Base-by-base conservation (phyloP, 2,113 vertebrate genomes). In the Bos taurus region DNA sequence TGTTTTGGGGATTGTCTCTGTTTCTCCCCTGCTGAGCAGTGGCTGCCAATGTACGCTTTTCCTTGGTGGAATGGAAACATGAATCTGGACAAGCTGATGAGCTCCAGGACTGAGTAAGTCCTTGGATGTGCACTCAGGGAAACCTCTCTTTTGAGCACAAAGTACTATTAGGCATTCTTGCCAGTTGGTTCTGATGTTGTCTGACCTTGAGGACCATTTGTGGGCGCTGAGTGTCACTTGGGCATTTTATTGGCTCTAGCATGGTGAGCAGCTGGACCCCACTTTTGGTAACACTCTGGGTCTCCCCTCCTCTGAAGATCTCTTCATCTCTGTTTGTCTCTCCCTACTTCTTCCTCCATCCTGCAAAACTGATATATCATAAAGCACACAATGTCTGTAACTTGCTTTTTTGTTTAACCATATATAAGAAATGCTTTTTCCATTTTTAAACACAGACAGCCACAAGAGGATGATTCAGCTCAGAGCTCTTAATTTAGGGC, bases 401-500 rank as follows among this genome's bases (percentile, higher is more conserved):
- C 46, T 88, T 77, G 40, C 30, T 26, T 80, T 59, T 94, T 71
- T 74, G 59, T 71, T 82, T 52, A 94, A 64, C 97, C 48, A n/a
- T 84, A 36, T 59, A 16, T 52, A 95, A 90, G 33, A 91, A 88
- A 48, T 64, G 14, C 7, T 30, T 56, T 84, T 93, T 52, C 33
- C 16, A 33, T 95, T 96, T 86, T 94, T 59, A 89, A 96, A 83
- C 25, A 60, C 16, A 36, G 28, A n/a, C 33, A 80, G 62, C 50
- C 62, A 87, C 0, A 1, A 52, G 74, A 89, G 77, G 52, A 86
- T 59, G 71, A 57, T 80, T 95, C 36, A 84, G 67, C 64, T 59
- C 56, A 21, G n/a, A 96, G 84, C 25, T 57, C 23, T 83, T 67
- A 19, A 67, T 46, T 52, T 2, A 33, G 23, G 23, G 7, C 54